These are phyloP conservation scores for Halichoerus grypus DNA, from an alignment of 2,113 vertebrate species.

Conservation along the genomic window DNA sequence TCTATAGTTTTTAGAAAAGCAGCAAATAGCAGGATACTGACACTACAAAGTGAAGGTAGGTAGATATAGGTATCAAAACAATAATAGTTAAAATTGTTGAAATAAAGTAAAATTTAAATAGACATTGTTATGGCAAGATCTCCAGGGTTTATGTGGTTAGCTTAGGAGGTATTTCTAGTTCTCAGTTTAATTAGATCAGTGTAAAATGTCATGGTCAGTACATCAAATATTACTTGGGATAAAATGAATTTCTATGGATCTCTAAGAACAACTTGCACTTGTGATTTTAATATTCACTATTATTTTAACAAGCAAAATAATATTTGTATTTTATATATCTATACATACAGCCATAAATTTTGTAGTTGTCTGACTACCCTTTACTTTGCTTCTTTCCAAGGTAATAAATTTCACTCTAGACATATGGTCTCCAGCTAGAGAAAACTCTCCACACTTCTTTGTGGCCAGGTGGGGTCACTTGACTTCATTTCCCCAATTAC, in stretches of 20 bases:
- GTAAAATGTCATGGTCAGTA: not conserved
- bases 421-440: not conserved
- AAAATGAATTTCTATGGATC: conserved; percentile 3
- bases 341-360: not conserved
- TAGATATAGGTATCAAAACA: not conserved
- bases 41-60: not conserved
- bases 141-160: not conserved
- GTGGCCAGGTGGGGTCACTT: not conserved
- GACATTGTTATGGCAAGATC: not conserved
- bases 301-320: not conserved
- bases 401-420: not conserved
- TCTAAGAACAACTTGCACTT: not conserved
- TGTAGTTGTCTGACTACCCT: not conserved
- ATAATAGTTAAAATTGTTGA: not conserved
- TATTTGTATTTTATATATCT: not conserved
- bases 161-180: not conserved
- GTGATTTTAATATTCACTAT: not conserved
- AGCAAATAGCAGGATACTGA: not conserved
- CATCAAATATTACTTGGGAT: not conserved
- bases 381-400: not conserved
- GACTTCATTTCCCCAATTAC: not conserved
- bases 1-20: not conserved
- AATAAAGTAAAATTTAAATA: conserved; percentile 41
- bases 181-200: not conserved
- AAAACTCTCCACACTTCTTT: not conserved